Base-by-base conservation (phyloP, 2,113 vertebrate species). In the Origma solitaria region DNA sequence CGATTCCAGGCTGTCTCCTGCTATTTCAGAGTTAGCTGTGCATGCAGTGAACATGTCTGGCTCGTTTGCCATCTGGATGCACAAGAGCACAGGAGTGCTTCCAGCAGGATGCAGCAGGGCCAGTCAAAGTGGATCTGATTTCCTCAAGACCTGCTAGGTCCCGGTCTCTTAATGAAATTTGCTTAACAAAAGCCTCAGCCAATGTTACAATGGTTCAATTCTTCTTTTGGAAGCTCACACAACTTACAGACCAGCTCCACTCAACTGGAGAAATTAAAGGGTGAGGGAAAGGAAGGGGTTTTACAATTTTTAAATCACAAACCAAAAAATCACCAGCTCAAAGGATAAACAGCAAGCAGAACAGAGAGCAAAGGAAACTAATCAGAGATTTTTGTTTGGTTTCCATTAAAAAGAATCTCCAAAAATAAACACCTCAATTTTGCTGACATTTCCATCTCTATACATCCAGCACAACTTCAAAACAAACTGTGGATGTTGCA, bases 121-220 rank as follows among this genome's bases (percentile, higher is more conserved):
- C 80, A 90, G 96, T 49, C 86, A 92, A 88, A 98, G 90, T n/a
- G 89, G 94, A 97, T 95, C 94, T 73, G 96, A 83, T 94, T 96
- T 95, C 95, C 94, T 60, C 71, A 88, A 92, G 96, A 94, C 80
- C 91, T 75, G 92, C 44, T 92, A 89, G 92, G 94, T 95, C 95
- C 60, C 45, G 15, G 94, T 91, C 94, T 97, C 97, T 98, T 98
- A 96, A 97, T 96, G 95, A 97, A 96, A 98, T 98, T 91, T 97
- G 97, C 51, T 37, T 97, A 97, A 98, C 98, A 98, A 98, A 98
- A 95, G 96, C 89, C 51, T 84, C 91, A 58, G 82, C 76, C 65
- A 8, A 72, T 2, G 19, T 84, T 87, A 98, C 97, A 98, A 98
- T 93, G 96, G 94, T 90, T 91, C 78, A 64, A 97, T 97, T 98